Evolutionary conservation across 37 sponge, comb jelly and placozoan genomes (phyloP).

Genomic region (Corticium candelabrum): DNA sequence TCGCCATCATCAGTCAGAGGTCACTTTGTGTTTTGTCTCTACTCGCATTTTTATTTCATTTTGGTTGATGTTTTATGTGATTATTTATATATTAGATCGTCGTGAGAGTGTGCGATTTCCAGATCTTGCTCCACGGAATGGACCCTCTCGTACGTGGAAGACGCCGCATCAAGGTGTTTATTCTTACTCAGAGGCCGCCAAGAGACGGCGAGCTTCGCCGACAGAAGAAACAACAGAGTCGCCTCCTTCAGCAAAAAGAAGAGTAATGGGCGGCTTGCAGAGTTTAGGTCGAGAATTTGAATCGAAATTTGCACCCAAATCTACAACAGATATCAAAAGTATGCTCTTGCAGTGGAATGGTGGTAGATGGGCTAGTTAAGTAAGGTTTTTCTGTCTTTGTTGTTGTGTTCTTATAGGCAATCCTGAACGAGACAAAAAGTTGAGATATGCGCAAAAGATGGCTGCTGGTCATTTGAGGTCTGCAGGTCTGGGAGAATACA

Average conservation of each 20-base stretch:
- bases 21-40: too few relatives aligned
- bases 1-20: too few relatives aligned
- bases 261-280: background rate
- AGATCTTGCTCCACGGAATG: too few relatives aligned
- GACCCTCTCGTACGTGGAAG: background rate
- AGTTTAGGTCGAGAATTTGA: background rate
- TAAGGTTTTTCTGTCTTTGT: too few relatives aligned
- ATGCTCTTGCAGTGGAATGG: too few relatives aligned
- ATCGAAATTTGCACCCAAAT: slow-evolving; percentile 1
- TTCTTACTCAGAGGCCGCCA: background rate
- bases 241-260: background rate
- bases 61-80: too few relatives aligned
- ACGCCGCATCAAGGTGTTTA: background rate
- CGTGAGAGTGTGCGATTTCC: too few relatives aligned
- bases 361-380: too few relatives aligned
- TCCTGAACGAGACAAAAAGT: background rate
- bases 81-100: too few relatives aligned
- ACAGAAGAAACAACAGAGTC: background rate
- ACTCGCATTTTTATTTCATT: too few relatives aligned
- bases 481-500: background rate
- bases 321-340: too few relatives aligned
- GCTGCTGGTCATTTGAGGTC: background rate
- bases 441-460: background rate
- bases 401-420: too few relatives aligned
- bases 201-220: background rate